Evolutionary conservation across 2,888 invertebrate species (phyloP).

Genomic region (Nemurella pictetii): DNA sequence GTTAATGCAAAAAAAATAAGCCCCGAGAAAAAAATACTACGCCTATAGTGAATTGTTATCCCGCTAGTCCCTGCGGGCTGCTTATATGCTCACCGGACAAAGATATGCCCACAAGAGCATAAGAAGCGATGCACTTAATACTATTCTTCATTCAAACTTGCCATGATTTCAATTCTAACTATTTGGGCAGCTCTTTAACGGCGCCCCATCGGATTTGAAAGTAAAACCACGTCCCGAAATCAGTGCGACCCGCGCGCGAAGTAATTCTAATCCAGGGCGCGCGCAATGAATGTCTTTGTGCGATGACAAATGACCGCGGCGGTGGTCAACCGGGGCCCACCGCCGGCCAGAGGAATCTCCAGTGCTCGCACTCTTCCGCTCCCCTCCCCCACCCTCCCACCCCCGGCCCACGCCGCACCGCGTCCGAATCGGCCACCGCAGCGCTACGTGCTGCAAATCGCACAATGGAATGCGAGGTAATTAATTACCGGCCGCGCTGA

Average conservation of each 20-base stretch:
- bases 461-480: not conserved
- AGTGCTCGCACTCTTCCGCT: not conserved
- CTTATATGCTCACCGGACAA: too few relatives aligned
- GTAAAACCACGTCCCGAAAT: not conserved
- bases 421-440: not conserved
- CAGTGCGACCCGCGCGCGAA: not conserved
- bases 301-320: not conserved
- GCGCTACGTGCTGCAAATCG: not conserved
- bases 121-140: too few relatives aligned
- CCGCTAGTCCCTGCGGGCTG: too few relatives aligned
- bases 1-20: too few relatives aligned
- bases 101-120: too few relatives aligned
- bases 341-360: not conserved
- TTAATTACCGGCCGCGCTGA: not conserved
- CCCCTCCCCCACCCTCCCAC: not conserved
- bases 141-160: too few relatives aligned
- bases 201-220: not conserved
- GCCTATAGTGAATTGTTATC: too few relatives aligned
- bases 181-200: not conserved
- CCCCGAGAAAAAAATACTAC: too few relatives aligned
- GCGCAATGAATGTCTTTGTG: not conserved
- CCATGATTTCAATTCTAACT: too few relatives aligned
- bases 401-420: not conserved
- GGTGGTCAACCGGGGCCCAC: not conserved
- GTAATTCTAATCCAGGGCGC: not conserved